Base-by-base conservation (phyloP, 1,140 invertebrate species). In the Epicauta chinensis region DNA sequence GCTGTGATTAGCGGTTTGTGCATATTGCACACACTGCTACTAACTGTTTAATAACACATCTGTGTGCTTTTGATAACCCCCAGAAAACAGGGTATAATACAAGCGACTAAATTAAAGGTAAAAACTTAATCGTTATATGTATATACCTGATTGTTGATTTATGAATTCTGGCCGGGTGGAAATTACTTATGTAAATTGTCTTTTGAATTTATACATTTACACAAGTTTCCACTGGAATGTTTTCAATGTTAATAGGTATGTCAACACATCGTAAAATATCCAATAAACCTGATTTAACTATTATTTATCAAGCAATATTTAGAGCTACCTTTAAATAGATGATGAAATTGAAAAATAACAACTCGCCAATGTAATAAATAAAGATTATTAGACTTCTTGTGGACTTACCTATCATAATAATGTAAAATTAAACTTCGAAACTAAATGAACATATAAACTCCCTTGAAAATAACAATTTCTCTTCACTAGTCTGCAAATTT, bases 1-100 rank as follows among this genome's bases (percentile, higher is more conserved):
- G 45, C 45, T 38, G 45, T 23, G 45, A 47, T 47, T 47, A 47
- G 45, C 36, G 31, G 3, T 16, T 47, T 38, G 38, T 32, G 45
- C 45, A 47, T 47, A 47, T 47, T 47, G 45, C 45, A 14, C 45
- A n/a, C n/a, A n/a, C n/a, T n/a, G n/a, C n/a, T n/a, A n/a, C n/a
- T n/a, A n/a, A n/a, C n/a, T n/a, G n/a, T n/a, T n/a, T 23, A 23
- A 23, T 23, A 23, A 23, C 2, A n/a, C n/a, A 23, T 23, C 7
- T 23, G 23, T 23, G 23, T 23, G 23, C 7, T 23, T 23, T 23
- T 23, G 7, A 23, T 5, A 5, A 23, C 4, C 7, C 17, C 7
- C 4, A 23, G 4, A 23, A 23, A 5, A 23, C 4, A 23, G 7
- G 23, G 7, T 5, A 23, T 5, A 5, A 23, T 3, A 23, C 7